Conservation (phyloP, 2,797 vertebrate genomes). For the Adelosebastes latens region DNA sequence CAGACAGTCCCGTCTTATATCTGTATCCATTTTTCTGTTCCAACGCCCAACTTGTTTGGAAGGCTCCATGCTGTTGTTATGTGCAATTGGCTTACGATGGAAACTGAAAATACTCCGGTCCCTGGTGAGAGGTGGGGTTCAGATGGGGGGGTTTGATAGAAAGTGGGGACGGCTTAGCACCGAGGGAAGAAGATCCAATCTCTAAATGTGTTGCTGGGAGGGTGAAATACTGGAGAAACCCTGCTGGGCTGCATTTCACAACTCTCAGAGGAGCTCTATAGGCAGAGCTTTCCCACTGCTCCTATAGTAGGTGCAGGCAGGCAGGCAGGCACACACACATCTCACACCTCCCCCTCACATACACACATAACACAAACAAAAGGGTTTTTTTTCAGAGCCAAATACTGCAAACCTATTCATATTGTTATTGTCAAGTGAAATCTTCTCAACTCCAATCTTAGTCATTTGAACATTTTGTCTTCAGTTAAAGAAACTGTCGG, state of each 20-base stretch:
- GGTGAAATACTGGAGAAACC: constrained; percentile 35
- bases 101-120: constrained; percentile 36
- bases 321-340: constrained; percentile 4
- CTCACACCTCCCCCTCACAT: constrained; percentile 19
- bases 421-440: not conserved
- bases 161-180: constrained; percentile 3
- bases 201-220: constrained; percentile 43
- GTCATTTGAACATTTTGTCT: not conserved
- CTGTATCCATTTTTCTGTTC: not conserved
- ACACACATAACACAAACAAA: not conserved
- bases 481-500: not conserved
- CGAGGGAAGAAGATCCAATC: constrained; percentile 49
- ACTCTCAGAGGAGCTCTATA: constrained; percentile 36
- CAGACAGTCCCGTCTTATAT: not conserved
- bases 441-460: not conserved
- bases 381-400: not conserved
- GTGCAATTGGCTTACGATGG: constrained; percentile 36
- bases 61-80: constrained; percentile 29
- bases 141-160: constrained; percentile 6
- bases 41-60: not conserved
- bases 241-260: constrained; percentile 55
- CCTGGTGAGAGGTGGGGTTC: constrained; percentile 15
- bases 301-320: constrained; percentile 45
- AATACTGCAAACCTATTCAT: not conserved
- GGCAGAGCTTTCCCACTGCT: constrained; percentile 36